Conservation (phyloP, 2,797 vertebrate genomes). For the Eospalax fontanierii region DNA sequence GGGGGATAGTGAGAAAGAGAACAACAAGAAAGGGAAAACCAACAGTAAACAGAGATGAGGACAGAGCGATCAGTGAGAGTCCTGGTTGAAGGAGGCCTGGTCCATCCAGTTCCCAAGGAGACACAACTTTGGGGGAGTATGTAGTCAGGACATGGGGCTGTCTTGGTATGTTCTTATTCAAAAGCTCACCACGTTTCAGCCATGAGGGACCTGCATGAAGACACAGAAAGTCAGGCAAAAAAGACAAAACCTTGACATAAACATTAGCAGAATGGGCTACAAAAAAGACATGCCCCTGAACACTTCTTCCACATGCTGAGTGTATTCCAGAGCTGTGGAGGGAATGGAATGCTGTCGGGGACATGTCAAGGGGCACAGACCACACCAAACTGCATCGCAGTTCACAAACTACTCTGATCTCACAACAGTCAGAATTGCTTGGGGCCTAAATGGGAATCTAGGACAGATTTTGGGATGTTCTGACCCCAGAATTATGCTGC, state of each 20-base stretch:
- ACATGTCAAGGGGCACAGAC: background rate
- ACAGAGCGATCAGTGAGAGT: background rate
- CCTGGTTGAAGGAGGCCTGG: background rate
- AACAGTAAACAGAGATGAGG: background rate
- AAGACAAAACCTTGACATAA: conserved; percentile 15
- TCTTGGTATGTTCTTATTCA: conserved; percentile 85
- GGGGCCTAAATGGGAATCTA: background rate
- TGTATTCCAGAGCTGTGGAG: background rate
- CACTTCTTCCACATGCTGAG: background rate
- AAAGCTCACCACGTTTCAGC: conserved; percentile 85
- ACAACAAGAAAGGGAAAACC: conserved; percentile 50
- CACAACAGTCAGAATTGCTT: background rate
- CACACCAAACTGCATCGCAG: background rate
- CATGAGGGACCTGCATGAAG: conserved; percentile 88
- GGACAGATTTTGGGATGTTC: background rate
- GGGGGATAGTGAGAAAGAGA: background rate
- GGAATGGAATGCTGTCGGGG: background rate
- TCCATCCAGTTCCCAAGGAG: conserved; percentile 14
- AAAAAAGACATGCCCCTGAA: conserved; percentile 8
- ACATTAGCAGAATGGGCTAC: background rate
- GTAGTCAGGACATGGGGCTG: conserved; percentile 58
- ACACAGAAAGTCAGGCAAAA: conserved; percentile 83
- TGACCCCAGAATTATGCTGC: background rate
- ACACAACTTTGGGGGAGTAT: background rate
- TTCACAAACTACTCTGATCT: background rate